phyloP scores from a whole-genome alignment of 2,888 invertebrate species.

The Melangyna quadrimaculata region DNA sequence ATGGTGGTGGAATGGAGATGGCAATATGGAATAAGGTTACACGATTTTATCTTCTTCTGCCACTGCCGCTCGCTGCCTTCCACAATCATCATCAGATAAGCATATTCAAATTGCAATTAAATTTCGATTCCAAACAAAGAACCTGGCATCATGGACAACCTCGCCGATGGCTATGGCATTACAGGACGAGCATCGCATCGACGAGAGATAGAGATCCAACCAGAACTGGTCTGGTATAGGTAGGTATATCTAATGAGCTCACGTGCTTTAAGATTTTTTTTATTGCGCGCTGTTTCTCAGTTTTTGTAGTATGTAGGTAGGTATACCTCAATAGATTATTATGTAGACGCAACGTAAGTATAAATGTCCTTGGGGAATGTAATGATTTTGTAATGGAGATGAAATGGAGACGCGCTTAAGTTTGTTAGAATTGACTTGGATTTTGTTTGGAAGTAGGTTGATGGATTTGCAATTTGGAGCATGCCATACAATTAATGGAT shows the following conservation, averaged over 20 bases:
- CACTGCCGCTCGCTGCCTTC: too few relatives aligned
- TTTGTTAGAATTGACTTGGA: constrained; percentile 19
- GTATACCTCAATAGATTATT: not conserved
- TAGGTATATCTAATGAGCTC: constrained; percentile 45
- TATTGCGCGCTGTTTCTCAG: constrained; percentile 4
- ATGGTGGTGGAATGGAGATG: not conserved
- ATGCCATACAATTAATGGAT: not conserved
- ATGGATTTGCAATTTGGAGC: constrained; percentile 34
- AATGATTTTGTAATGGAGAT: constrained; percentile 64
- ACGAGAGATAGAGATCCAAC: not conserved
- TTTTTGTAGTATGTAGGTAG: too few relatives aligned
- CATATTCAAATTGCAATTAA: constrained; percentile 68
- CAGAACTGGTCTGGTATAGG: not conserved
- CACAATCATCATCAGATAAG: constrained; percentile 30
- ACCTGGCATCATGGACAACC: constrained; percentile 18
- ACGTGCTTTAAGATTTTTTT: constrained; percentile 45
- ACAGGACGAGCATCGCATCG: not conserved
- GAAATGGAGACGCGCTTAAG: constrained; percentile 38
- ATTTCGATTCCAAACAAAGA: constrained; percentile 57
- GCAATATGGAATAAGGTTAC: constrained; percentile 15
- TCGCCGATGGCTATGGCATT: not conserved
- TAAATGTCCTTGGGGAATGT: constrained; percentile 33
- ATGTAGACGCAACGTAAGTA: not conserved
- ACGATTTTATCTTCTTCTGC: constrained; percentile 7
- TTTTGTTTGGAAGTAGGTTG: not conserved